These are phyloP conservation scores for Zaprionus lineosus DNA, from an alignment of 2,888 invertebrate genomes.

Conservation along the genomic window DNA sequence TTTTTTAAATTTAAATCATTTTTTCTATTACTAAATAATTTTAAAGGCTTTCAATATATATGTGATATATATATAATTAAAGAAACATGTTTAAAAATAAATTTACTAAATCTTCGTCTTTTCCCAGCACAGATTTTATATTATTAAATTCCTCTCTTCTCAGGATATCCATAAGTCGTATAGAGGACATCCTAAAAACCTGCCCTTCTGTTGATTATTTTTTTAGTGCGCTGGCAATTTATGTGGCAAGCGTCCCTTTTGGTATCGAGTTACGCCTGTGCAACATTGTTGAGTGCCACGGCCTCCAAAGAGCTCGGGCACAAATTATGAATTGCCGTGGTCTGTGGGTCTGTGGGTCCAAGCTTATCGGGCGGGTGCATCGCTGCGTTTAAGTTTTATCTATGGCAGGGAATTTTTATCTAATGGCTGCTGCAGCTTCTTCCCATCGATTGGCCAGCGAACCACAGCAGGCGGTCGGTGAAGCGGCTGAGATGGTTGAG, in stretches of 20 bases:
- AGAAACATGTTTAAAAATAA: too few species aligned
- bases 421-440: slow-evolving; percentile 63
- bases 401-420: slow-evolving; percentile 66
- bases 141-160: too few species aligned
- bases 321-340: slow-evolving; percentile 68
- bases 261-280: slow-evolving; percentile 74
- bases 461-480: slow-evolving; percentile 44
- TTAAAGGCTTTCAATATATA: too few species aligned
- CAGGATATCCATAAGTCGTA: too few species aligned
- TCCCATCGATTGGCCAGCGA: slow-evolving; percentile 64
- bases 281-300: slow-evolving; percentile 52
- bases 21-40: too few species aligned
- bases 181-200: too few species aligned
- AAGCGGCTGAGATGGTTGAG: too few species aligned
- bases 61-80: too few species aligned
- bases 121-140: too few species aligned
- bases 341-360: slow-evolving; percentile 8
- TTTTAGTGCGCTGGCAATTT: slow-evolving; percentile 55
- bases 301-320: slow-evolving; percentile 11
- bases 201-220: neutral
- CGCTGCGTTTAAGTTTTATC: slow-evolving; percentile 68
- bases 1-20: too few species aligned
- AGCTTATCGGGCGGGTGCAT: slow-evolving; percentile 64
- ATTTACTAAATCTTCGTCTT: too few species aligned
- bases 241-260: slow-evolving; percentile 62